Evolutionary conservation across 2,797 vertebrate genomes (phyloP), one percentile per base, ranked within the genome.

Genomic region (Botia kubotai): DNA sequence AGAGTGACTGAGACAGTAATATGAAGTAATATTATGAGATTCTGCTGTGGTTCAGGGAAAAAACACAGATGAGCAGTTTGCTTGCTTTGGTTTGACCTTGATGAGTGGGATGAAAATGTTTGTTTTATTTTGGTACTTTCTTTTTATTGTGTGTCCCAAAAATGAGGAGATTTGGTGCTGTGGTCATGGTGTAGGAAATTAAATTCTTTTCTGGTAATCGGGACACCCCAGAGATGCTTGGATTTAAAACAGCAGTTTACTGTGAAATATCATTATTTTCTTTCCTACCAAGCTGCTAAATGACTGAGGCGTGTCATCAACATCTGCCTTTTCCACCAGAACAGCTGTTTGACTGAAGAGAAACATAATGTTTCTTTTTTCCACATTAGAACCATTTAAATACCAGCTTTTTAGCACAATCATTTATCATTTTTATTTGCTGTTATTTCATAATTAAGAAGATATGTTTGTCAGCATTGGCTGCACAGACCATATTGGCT

Each of bases 21-120:
- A 84, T 85, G 74, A 87, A 80, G 82, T 85, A 87, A 87, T 84
- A 63, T 85, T 77, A 79, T 82, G 76, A 52, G 29, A 60, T 75
- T 46, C 75, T 81, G 68, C 72, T 73, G 33, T 72, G 72, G 81
- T 77, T 69, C n/a, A 55, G 77, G 83, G 66, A 53, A 65, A 75
- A 26, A 11, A 26, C 50, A 57, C 8, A 81, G 53, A 43, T 29
- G 16, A 81, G 72, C 36, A 63, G 81, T 72, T 75, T 77, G 53
- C 26, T 80, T 77, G 62, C 60, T 83, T 69, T 66, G 16, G 21
- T 46, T 77, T 63, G 70, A 55, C 33, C 60, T 70, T 79, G 26
- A 79, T 7, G 43, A 62, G 36, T 7, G 13, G 17, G 43, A 63
- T 52, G 3, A 23, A 63, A 57, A 48, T 0, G 2, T 33, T 12